These are phyloP conservation scores for Epinotia nisella DNA, from an alignment of 2,888 invertebrate species.

Conservation along the genomic window DNA sequence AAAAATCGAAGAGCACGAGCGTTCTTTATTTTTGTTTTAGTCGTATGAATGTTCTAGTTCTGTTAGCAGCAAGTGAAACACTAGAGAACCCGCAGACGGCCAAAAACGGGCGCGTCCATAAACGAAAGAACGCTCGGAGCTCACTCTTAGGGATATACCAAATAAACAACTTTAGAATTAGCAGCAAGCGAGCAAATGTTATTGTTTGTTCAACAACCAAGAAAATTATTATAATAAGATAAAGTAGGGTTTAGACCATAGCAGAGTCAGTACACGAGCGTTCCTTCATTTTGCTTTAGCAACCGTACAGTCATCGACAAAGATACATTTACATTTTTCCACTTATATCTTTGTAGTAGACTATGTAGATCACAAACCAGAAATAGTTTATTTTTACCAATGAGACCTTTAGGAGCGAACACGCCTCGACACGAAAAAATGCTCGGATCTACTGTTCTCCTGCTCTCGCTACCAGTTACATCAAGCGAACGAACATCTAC, in stretches of 20 bases:
- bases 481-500: neutral
- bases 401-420: neutral
- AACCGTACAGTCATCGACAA: too few relatives aligned
- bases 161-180: neutral
- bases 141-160: neutral
- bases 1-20: neutral
- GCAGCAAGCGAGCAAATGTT: neutral
- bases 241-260: conserved; percentile 1
- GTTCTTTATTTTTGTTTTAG: neutral
- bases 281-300: neutral
- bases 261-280: neutral
- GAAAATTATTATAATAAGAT: neutral
- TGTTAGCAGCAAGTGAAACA: neutral
- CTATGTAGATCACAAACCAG: neutral
- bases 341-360: too few relatives aligned
- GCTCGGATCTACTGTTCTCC: neutral
- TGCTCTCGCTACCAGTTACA: neutral
- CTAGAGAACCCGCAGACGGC: neutral
- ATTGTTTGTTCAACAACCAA: neutral
- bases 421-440: neutral
- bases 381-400: neutral
- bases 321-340: too few relatives aligned
- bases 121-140: conserved; percentile 2
- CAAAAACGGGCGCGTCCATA: neutral
- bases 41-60: neutral